Base-by-base conservation (phyloP, 2,797 vertebrate genomes). In the Poecile montanus region DNA sequence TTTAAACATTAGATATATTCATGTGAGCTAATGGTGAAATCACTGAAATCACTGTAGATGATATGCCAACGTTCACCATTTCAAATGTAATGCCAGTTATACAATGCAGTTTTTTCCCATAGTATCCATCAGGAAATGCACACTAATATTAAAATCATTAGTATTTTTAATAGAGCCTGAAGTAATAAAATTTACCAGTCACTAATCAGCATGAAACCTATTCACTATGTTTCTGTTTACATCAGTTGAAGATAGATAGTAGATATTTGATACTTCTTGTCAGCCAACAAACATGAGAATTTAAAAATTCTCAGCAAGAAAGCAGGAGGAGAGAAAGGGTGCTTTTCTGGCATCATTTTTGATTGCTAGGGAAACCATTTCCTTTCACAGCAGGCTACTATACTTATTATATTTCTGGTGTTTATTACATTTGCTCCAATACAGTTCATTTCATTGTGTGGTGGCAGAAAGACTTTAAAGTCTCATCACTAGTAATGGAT, bases 361-460 rank as follows among this genome's bases (percentile, higher is more conserved):
- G 77, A 95, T 84, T 92, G 70, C 78, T 92, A 93, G 71, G 60
- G 89, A 95, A 94, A 94, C 82, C 62, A 90, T 66, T 63, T 85
- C 73, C 62, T 94, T 92, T 75, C 4, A 0, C 71, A 92, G 73
- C 44, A 88, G 60, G 38, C 62, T 47, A 66, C 47, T 89, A 36
- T 38, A 61, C 23, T 83, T 85, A 67, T 79, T 94, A 36, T 40
- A 82, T 40, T 79, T 85, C 76, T 57, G 40, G 17, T 76, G 51
- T 54, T 82, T 85, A 44, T 79, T 88, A 45, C 63, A 66, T 91
- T 92, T 90, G 18, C 79, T 91, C 34, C 66, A 85, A 61, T 54
- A 62, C 50, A 84, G 79, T 78, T 91, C 66, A 84, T 77, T 89
- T 89, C 62, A 63, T 60, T 80, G 68, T 50, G 36, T 10, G 13